Percentiles rank a stretch among this genome's conserved stretches.
These are phyloP conservation scores for Eira barbara DNA, from an alignment of 2,113 vertebrate genomes.

Conservation along the genomic window DNA sequence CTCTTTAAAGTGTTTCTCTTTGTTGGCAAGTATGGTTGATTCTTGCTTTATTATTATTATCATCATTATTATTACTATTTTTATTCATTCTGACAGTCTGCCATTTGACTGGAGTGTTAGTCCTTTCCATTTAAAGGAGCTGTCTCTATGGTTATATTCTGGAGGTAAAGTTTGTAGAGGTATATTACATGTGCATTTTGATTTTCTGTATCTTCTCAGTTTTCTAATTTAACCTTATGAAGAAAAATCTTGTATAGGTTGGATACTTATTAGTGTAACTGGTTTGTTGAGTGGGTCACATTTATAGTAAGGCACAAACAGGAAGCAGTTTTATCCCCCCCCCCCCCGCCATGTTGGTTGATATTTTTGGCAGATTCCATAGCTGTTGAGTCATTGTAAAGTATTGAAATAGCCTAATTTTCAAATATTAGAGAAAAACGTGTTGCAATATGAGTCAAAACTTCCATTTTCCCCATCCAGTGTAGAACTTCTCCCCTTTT, in stretches of 20 bases:
- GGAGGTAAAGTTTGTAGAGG: neutral
- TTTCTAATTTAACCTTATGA: slow-evolving; percentile 2
- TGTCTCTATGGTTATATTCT: neutral
- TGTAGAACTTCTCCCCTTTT: neutral
- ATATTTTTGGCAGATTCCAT: neutral
- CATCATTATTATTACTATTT: neutral
- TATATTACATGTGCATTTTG: neutral
- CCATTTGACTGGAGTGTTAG: neutral
- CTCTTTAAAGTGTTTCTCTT: neutral
- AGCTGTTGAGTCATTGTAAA: neutral
- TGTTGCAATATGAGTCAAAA: neutral
- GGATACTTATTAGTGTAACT: neutral
- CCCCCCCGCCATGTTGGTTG: neutral
- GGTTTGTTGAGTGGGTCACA: neutral
- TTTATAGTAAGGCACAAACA: neutral
- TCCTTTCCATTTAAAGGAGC: neutral
- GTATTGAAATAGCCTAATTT: neutral
- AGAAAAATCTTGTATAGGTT: neutral
- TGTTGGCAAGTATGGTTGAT: neutral
- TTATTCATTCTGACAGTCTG: neutral
- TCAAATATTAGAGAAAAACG: slow-evolving; percentile 1
- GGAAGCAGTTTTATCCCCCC: neutral
- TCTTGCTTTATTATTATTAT: neutral
- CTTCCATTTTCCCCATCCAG: neutral
- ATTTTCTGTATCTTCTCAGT: neutral